These are phyloP conservation scores for Muscina levida DNA, from an alignment of 2,888 invertebrate genomes.

Conservation along the genomic window DNA sequence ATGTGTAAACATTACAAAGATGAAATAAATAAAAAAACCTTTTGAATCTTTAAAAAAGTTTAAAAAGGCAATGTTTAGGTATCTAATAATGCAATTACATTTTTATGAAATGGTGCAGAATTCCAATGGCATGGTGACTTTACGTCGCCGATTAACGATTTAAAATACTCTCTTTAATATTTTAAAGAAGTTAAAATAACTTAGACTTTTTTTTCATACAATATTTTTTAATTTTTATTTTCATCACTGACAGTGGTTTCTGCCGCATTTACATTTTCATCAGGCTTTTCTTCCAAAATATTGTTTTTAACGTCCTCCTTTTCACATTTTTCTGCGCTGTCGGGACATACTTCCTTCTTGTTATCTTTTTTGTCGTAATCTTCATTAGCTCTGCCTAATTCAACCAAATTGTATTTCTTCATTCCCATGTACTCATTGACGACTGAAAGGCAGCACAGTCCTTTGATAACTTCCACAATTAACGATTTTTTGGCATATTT, in stretches of 20 bases:
- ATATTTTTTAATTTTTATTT: slow-evolving; percentile 26
- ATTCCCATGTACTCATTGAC: slow-evolving; percentile 88
- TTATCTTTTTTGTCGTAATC: slow-evolving; percentile 28
- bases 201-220: slow-evolving; percentile 11
- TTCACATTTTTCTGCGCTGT: neutral
- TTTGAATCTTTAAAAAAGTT: no score
- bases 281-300: neutral
- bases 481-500: slow-evolving; percentile 89
- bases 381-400: slow-evolving; percentile 76
- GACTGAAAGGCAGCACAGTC: slow-evolving; percentile 89
- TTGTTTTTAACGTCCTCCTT: neutral
- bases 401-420: slow-evolving; percentile 92
- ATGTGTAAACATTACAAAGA: no score
- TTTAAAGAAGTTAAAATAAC: no score
- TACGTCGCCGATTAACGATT: no score
- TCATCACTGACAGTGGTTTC: slow-evolving; percentile 15
- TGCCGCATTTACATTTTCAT: neutral
- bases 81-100: no score
- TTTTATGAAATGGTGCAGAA: no score
- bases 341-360: neutral
- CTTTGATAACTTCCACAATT: slow-evolving; percentile 90
- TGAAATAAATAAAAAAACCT: no score
- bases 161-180: no score
- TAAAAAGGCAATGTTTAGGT: no score
- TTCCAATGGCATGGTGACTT: no score